Evolutionary conservation across 2,888 invertebrate genomes (phyloP).

Genomic region (Dioctria rufipes): DNA sequence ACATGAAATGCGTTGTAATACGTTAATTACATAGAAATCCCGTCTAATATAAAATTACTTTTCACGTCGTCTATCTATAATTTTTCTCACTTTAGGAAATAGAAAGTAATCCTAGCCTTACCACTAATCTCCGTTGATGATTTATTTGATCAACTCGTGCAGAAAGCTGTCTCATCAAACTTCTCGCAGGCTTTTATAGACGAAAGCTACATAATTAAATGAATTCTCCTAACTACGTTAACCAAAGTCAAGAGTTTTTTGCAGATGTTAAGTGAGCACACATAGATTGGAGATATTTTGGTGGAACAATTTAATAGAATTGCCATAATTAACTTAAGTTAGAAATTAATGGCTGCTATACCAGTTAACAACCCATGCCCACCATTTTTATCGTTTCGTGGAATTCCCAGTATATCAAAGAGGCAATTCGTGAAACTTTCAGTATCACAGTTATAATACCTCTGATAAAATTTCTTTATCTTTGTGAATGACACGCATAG

Average conservation of each 20-base stretch:
- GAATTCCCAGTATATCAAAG: background rate
- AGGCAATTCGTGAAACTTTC: too few relatives aligned
- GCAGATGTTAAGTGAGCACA: background rate
- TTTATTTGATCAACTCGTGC: constrained; percentile 35
- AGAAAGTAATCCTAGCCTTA: constrained; percentile 1
- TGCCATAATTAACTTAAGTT: constrained; percentile 33
- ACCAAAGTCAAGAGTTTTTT: background rate
- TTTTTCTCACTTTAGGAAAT: background rate
- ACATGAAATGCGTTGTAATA: too few relatives aligned
- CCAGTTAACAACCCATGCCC: background rate
- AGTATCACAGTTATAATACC: background rate
- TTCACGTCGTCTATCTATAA: too few relatives aligned
- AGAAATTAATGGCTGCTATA: constrained; percentile 15
- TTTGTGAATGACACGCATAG: background rate
- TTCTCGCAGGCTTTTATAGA: background rate
- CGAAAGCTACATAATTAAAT: background rate
- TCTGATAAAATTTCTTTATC: constrained; percentile 14
- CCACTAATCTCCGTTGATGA: background rate
- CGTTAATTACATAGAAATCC: too few relatives aligned
- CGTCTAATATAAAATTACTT: too few relatives aligned
- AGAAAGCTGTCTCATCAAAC: constrained; percentile 39
- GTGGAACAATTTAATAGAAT: constrained; percentile 38
- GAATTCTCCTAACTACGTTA: constrained; percentile 16
- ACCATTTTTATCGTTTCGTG: background rate
- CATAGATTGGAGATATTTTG: background rate